phyloP scores from a whole-genome alignment of 2,888 invertebrate species.

The Heliconius sara region DNA sequence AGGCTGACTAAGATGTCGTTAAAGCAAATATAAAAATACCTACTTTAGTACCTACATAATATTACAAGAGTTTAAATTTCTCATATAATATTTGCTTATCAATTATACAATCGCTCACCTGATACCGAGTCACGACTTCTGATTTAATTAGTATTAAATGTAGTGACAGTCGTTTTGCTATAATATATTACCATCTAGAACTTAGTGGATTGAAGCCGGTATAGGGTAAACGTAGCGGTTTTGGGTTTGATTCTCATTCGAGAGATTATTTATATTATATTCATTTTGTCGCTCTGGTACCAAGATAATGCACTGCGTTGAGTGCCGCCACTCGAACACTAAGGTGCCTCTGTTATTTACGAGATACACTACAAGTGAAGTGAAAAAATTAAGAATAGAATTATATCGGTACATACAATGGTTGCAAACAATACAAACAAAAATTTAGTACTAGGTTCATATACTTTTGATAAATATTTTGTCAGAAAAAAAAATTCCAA shows the following conservation, averaged over 20 bases:
- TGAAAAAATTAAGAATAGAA: too few species aligned
- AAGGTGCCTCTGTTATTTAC: too few species aligned
- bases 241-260: neutral
- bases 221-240: neutral
- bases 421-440: too few species aligned
- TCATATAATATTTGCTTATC: conserved; percentile 45
- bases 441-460: too few species aligned
- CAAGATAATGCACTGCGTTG: too few species aligned
- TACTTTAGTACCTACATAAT: conserved; percentile 21
- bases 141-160: conserved; percentile 65
- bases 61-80: conserved; percentile 45
- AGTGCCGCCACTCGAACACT: too few species aligned
- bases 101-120: conserved; percentile 54
- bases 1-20: conserved; percentile 35
- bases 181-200: neutral
- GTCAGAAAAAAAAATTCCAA: too few species aligned
- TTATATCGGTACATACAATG: too few species aligned
- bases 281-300: neutral
- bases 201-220: neutral
- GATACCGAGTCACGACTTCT: conserved; percentile 73
- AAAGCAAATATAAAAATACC: conserved; percentile 34
- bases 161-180: conserved; percentile 65
- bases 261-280: neutral
- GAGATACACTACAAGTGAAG: too few species aligned
- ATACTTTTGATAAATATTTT: too few species aligned